These are phyloP conservation scores for Tetranychus urticae DNA, from an alignment of 1,140 invertebrate species.

Conservation along the genomic window DNA sequence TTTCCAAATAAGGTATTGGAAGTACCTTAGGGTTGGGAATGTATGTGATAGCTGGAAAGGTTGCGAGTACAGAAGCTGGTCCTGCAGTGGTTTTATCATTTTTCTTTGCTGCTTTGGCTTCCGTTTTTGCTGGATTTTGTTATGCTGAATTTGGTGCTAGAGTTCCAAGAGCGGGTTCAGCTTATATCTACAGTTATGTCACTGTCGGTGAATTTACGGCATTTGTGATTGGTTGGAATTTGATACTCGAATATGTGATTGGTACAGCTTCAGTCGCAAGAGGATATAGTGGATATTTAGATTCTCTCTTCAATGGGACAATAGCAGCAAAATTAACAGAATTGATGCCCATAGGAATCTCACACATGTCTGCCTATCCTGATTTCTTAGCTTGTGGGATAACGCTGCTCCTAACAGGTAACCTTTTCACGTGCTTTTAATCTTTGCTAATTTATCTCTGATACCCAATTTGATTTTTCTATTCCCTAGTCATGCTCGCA, in stretches of 20 bases:
- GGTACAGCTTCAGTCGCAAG: conserved; percentile 75
- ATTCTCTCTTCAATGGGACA: conserved; percentile 43
- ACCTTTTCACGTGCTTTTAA: neutral
- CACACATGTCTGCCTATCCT: conserved; percentile 45
- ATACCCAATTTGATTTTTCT: too few species aligned
- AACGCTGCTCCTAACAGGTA: conserved; percentile 13
- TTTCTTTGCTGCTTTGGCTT: conserved; percentile 65
- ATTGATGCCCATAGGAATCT: conserved; percentile 39
- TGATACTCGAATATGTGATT: conserved; percentile 68
- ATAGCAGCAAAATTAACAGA: conserved; percentile 41
- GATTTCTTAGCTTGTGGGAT: conserved; percentile 53
- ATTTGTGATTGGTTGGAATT: conserved; percentile 54
- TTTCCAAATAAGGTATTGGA: conserved; percentile 33
- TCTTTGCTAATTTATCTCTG: conserved; percentile 14
- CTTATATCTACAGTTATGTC: conserved; percentile 47
- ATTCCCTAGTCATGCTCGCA: conserved; percentile 34
- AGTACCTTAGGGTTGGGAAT: conserved; percentile 72
- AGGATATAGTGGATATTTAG: conserved; percentile 67
- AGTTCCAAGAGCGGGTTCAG: conserved; percentile 48
- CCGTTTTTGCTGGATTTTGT: conserved; percentile 38
- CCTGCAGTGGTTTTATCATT: conserved; percentile 54
- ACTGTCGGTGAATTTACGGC: conserved; percentile 47
- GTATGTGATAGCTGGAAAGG: conserved; percentile 59
- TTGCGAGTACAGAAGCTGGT: conserved; percentile 50
- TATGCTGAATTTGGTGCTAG: conserved; percentile 80